Conservation (phyloP, 2,797 vertebrate species). For the Hippocampus kuda region DNA sequence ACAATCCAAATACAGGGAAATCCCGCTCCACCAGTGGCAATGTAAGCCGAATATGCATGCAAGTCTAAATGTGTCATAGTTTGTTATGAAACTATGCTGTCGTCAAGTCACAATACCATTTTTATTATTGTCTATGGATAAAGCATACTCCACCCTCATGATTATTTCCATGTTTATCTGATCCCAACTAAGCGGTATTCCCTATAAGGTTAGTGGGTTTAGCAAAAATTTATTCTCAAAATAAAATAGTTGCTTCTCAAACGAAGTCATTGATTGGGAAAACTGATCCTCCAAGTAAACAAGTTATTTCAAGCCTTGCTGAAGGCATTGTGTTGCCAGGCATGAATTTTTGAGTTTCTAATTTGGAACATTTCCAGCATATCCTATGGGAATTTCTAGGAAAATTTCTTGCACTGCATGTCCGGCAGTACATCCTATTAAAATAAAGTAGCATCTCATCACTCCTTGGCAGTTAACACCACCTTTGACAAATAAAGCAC, state of each 20-base stretch:
- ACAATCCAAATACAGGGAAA: no score
- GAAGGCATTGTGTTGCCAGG: neutral
- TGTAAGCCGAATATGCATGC: no score
- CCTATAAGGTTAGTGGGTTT: no score
- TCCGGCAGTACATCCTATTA: neutral
- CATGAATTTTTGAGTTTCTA: neutral
- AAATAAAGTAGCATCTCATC: slow-evolving; percentile 38
- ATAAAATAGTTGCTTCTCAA: no score
- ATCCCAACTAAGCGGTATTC: no score
- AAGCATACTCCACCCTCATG: slow-evolving; percentile 44
- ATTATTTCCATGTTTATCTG: slow-evolving; percentile 45
- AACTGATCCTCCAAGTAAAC: no score
- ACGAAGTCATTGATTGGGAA: no score
- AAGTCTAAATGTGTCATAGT: no score
- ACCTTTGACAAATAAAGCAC: neutral
- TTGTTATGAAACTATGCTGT: no score
- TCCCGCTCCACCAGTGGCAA: no score
- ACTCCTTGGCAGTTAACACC: slow-evolving; percentile 33
- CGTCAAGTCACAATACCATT: no score
- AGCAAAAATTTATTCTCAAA: slow-evolving; percentile 18
- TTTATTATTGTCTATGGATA: slow-evolving; percentile 13
- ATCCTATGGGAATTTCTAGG: neutral
- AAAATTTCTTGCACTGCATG: neutral
- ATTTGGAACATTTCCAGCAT: neutral
- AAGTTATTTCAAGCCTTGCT: no score